Evolutionary conservation across 2,888 invertebrate genomes (phyloP).

Genomic region (Enoplolaimus lenunculus): DNA sequence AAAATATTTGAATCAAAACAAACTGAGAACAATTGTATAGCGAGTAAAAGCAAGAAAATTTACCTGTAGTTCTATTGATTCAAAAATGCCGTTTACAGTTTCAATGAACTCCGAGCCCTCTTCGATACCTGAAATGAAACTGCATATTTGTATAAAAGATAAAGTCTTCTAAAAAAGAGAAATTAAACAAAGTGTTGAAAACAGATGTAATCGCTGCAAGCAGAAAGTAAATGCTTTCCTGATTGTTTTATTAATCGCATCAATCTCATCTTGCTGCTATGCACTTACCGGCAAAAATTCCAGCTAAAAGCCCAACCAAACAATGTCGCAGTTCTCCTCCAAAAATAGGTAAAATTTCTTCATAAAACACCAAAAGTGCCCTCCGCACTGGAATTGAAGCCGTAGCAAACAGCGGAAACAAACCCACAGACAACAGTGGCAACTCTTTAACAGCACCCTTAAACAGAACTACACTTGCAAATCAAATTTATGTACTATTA

Average conservation of each 20-base stretch:
- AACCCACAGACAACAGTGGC: constrained; percentile 49
- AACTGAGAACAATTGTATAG: too few relatives aligned
- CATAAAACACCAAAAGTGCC: constrained; percentile 63
- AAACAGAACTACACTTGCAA: too few relatives aligned
- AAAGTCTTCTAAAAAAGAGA: too few relatives aligned
- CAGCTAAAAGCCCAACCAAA: not conserved
- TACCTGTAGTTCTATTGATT: not conserved
- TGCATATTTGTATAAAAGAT: too few relatives aligned
- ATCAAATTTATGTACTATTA: too few relatives aligned
- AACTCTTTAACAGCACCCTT: constrained; percentile 21
- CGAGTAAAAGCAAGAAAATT: too few relatives aligned
- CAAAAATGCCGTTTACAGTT: constrained; percentile 6
- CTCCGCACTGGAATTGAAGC: constrained; percentile 79
- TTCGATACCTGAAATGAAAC: constrained; percentile 45
- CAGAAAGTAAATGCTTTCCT: too few relatives aligned
- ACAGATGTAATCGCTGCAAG: too few relatives aligned
- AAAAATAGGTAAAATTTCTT: constrained; percentile 44
- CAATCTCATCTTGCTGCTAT: too few relatives aligned
- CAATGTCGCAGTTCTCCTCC: not conserved
- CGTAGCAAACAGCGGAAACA: constrained; percentile 73
- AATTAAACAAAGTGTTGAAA: too few relatives aligned
- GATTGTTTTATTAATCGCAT: too few relatives aligned
- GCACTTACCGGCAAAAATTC: constrained; percentile 29
- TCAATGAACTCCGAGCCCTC: constrained; percentile 40
- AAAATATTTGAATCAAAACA: too few relatives aligned